Base-by-base conservation (phyloP, 2,113 vertebrate species). In the Archocentrus centrarchus region DNA sequence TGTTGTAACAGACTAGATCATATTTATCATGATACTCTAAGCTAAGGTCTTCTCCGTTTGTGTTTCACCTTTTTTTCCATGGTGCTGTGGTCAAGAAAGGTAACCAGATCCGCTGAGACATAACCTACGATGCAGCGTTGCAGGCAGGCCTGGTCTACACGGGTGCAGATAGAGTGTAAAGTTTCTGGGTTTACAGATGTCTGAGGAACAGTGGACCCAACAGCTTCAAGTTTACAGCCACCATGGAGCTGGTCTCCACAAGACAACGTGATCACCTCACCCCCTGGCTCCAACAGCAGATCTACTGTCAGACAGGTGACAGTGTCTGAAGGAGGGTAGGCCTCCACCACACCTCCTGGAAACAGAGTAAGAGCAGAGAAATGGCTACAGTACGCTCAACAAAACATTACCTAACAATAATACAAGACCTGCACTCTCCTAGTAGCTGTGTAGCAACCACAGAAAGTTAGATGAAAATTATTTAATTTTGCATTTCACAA, bases 271-370 rank as follows among this genome's bases (percentile, higher is more conserved):
- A 85, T 90, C 80, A 97, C 90, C 80, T 95, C 87, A 66, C 97
- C 98, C 0, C 85, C 93, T 1, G 97, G 97, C 87, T 97, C 97
- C 75, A 99, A 96, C 85, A 99, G 93, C 95, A 99, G 86, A 91
- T 98, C 98, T 90, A 97, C 96, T 0, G 95, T 97, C 58, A 98
- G 89, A 90, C 95, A 97, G 44, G 96, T 97, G 92, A 98, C 10
- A 3, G 91, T 95, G 32, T 96, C 92, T 0, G 97, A 95, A 32
- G 92, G 95, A 0, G 97, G 97, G 87, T 94, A 97, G 1, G 97
- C 97, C 89, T 98, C 97, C 14, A 98, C 94, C 80, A 97, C 95
- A 3, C 97, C 97, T 11, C 97, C 98, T 98, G 92, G 44, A 87
- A 73, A 87, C 22, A 80, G 59, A 81, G 59, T 15, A 20, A 64